Evolutionary conservation across 2,113 vertebrate species (phyloP), one percentile per base, ranked within the genome.

Genomic region (Channa maculata): DNA sequence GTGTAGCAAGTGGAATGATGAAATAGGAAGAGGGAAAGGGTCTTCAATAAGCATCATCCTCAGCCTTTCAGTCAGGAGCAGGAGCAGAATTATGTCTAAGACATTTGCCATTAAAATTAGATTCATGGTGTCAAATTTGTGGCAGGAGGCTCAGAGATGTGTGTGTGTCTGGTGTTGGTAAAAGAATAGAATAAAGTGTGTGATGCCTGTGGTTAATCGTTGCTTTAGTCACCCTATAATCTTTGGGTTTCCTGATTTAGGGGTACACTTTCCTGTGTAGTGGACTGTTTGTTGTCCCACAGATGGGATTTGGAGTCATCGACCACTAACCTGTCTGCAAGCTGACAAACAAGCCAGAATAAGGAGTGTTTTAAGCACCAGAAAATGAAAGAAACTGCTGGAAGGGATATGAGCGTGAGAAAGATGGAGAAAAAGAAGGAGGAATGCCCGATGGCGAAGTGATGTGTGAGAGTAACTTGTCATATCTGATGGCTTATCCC

Each of bases 401-500:
- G 52, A 24, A 60, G 54, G 64, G 44, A 50, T 60, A 63, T 60
- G 43, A 61, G 65, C 70, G 14, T 15, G 11, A 46, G 41, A 62
- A 65, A 63, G 71, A 59, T 53, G 52, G 41, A 61, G 65, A 49
- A 51, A 66, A 58, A 59, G 43, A 53, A 59, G 43, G 48, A 51
- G 45, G 72, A 83, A 76, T 44, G 60, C 59, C 61, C 36, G 6
- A 60, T 67, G 61, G 66, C 49, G 36, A 73, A 59, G 65, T 66
- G 71, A 72, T 52, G 61, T 59, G 74, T 71, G 76, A 78, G 80
- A 83, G 88, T 76, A 83, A 86, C 79, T 70, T 76, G 75, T 89
- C 83, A 75, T 78, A 75, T 80, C 66, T 83, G 84, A 88, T 78
- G 79, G 83, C 71, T 85, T 78, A 77, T 79, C 68, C 49, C 34